Base-by-base conservation (phyloP, 2,888 invertebrate species). In the Drosophila meridionalis region DNA sequence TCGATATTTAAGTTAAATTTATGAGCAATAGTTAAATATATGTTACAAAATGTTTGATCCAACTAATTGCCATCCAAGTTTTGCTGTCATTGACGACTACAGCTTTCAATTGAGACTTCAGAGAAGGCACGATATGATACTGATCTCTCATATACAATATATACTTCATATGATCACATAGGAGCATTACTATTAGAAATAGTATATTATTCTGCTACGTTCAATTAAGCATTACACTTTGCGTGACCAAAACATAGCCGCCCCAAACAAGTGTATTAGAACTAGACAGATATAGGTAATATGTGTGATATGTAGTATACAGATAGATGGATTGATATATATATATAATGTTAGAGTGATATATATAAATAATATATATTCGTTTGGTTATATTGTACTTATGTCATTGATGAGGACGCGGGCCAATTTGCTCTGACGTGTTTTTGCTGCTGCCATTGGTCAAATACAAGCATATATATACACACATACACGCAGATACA, bases 321-420 rank as follows among this genome's bases (percentile, higher is more conserved):
- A 42, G 34, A 62, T 69, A 38, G 63, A 50, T 70, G 28, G 50
- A 59, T 59, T 26, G 11, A 20, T 50, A 50, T 50, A 20, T 34
- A 11, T 5, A 34, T n/a, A 34, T 52, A 20, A 20, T 34, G 3
- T 36, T 53, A 38, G 50, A n/a, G 43, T 67, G 43, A 20, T 45
- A 14, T 11, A 9, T 50, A 50, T 50, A n/a, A 32, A 32, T 32
- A 32, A n/a, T 20, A 20, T 20, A 11, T 52, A 26, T 52, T 7
- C 34, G 9, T 56, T n/a, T 20, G 2, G 5, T 2, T 42, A 30
- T 74, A 42, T 67, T 52, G 74, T 82, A 79, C 82, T 87, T 79
- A 76, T 84, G 79, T 76, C 89, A 87, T 89, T 81, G 74, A 74
- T 74, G 79, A 76, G 71, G 9, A 45, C 45, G 43, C 34, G 48